Percentiles rank a stretch among this genome's conserved stretches.
Conservation (phyloP, 2,888 invertebrate genomes). For the Camponotus fellah region DNA sequence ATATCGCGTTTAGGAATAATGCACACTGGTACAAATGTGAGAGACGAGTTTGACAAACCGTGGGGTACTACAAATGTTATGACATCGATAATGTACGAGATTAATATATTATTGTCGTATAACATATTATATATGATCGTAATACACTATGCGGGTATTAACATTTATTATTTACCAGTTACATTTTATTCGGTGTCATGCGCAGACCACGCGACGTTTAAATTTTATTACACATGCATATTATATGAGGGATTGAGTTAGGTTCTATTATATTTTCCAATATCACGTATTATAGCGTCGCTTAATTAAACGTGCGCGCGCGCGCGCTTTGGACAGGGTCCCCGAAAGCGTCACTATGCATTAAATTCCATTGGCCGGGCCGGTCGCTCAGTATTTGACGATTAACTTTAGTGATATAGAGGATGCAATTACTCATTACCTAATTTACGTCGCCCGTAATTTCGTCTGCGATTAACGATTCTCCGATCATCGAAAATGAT, state of each 20-base stretch:
- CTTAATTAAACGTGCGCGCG: constrained; percentile 44
- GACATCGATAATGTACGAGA: constrained; percentile 38
- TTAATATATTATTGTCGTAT: constrained; percentile 42
- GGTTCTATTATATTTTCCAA: constrained; percentile 54
- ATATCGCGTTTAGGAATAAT: constrained; percentile 41
- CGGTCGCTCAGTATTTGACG: constrained; percentile 53
- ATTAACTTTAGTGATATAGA: constrained; percentile 66
- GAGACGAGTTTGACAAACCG: constrained; percentile 37
- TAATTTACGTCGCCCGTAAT: constrained; percentile 69
- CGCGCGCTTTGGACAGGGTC: constrained; percentile 19
- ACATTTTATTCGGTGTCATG: constrained; percentile 54
- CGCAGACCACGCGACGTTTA: constrained; percentile 38
- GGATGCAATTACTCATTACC: constrained; percentile 56
- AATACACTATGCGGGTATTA: constrained; percentile 32
- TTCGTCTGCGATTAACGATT: constrained; percentile 66
- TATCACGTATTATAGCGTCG: constrained; percentile 35
- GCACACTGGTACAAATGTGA: constrained; percentile 2
- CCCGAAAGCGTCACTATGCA: constrained; percentile 49
- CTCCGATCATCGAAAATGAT: constrained; percentile 69
- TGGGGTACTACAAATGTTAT: constrained; percentile 39
- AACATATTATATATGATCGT: constrained; percentile 16
- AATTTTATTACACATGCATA: constrained; percentile 51
- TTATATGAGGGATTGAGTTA: constrained; percentile 49
- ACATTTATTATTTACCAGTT: constrained; percentile 50
- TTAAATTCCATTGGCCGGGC: constrained; percentile 51